Evolutionary conservation across 2,888 invertebrate species (phyloP).

Genomic region (Tiphia femorata): DNA sequence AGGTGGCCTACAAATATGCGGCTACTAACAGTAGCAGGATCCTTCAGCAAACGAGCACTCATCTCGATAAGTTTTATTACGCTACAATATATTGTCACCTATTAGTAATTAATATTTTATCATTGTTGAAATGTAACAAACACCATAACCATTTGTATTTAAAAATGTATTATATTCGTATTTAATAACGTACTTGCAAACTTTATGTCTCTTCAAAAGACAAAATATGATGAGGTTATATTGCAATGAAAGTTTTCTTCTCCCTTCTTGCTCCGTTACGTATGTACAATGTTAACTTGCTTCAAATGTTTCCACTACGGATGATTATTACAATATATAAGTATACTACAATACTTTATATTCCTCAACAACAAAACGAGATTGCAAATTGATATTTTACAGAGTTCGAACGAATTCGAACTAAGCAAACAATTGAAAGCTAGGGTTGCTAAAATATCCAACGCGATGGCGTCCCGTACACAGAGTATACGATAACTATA

Average conservation of each 20-base stretch:
- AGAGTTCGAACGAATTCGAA: too few species aligned
- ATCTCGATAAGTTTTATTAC: conserved; percentile 15
- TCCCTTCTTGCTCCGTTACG: too few species aligned
- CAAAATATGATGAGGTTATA: neutral
- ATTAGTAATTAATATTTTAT: neutral
- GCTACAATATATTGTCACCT: neutral
- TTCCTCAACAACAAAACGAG: too few species aligned
- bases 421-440: too few species aligned
- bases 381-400: too few species aligned
- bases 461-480: too few species aligned
- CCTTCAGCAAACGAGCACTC: conserved; percentile 72
- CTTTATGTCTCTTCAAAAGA: neutral
- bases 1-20: conserved; percentile 88
- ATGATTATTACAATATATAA: too few species aligned
- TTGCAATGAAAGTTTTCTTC: neutral
- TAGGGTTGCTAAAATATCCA: too few species aligned
- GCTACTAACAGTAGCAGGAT: conserved; percentile 80
- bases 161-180: neutral
- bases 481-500: too few species aligned
- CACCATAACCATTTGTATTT: neutral
- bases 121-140: neutral
- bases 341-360: too few species aligned
- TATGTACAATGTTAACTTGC: too few species aligned
- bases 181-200: neutral
- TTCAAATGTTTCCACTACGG: neutral